These are phyloP conservation scores for Meiosimyza platycephala DNA, from an alignment of 2,888 invertebrate species.

Conservation along the genomic window DNA sequence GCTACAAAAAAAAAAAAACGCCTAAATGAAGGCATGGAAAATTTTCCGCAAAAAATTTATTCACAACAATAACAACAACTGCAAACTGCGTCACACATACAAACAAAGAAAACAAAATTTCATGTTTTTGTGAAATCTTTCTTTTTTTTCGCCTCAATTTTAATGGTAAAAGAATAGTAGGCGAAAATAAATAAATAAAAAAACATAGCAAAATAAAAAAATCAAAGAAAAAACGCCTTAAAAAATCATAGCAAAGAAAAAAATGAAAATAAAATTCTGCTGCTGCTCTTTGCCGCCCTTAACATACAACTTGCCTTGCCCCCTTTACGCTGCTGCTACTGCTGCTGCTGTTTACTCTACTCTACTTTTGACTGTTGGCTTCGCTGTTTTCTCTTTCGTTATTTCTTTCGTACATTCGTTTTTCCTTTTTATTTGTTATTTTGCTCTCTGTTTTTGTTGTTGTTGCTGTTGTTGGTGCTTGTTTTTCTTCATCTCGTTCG, in stretches of 20 bases:
- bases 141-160: neutral
- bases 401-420: constrained; percentile 3
- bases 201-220: neutral
- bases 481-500: constrained; percentile 41
- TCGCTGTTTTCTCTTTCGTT: neutral
- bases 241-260: neutral
- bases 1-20: neutral
- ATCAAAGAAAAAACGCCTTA: neutral
- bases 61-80: neutral
- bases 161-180: neutral
- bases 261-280: constrained; percentile 3
- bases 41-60: too few relatives aligned
- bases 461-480: constrained; percentile 31
- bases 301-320: neutral
- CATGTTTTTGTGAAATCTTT: neutral
- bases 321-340: neutral
- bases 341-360: neutral
- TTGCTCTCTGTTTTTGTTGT: constrained; percentile 10
- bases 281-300: neutral
- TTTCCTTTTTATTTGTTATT: constrained; percentile 12
- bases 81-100: constrained; percentile 6
- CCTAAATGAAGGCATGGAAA: too few relatives aligned
- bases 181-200: neutral
- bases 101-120: neutral
- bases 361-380: too few relatives aligned